A percentile compares a stretch with the other conserved stretches of the same genome.
Evolutionary conservation across 2,888 invertebrate species (phyloP).

Genomic region (Rhaphigaster nebulosa): DNA sequence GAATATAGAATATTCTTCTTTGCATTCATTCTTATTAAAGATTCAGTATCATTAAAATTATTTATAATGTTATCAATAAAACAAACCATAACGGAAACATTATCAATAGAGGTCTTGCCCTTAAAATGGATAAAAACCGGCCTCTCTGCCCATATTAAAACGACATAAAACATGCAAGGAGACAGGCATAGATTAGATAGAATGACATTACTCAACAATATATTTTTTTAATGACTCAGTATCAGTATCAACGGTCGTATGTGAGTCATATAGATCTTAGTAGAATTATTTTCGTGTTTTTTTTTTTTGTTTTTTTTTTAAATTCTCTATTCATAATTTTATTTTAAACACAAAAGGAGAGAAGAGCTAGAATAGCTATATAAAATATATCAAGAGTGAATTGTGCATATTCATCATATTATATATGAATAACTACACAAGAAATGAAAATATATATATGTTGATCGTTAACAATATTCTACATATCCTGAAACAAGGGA

Average conservation of each 20-base stretch:
- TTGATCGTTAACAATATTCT: too few species aligned
- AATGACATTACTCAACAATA: constrained; percentile 15
- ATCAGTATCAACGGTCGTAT: background rate
- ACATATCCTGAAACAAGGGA: background rate
- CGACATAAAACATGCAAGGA: background rate
- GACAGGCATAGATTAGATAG: background rate
- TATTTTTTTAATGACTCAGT: background rate
- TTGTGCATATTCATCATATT: too few species aligned
- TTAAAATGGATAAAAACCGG: constrained; percentile 13
- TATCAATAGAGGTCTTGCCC: constrained; percentile 26
- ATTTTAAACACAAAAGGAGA: too few species aligned
- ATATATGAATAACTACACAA: background rate
- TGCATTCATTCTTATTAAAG: background rate
- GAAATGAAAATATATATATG: background rate
- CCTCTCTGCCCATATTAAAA: background rate
- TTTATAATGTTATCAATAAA: background rate
- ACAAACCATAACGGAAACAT: background rate
- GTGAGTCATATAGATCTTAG: background rate
- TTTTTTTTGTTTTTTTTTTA: too few species aligned
- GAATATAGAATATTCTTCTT: background rate
- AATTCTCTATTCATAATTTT: too few species aligned
- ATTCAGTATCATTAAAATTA: background rate
- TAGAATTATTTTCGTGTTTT: background rate
- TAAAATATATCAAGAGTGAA: background rate
- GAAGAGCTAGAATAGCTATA: too few species aligned